Evolutionary conservation across 2,113 vertebrate genomes (phyloP).

Genomic region (Hymenochirus boettgeri): DNA sequence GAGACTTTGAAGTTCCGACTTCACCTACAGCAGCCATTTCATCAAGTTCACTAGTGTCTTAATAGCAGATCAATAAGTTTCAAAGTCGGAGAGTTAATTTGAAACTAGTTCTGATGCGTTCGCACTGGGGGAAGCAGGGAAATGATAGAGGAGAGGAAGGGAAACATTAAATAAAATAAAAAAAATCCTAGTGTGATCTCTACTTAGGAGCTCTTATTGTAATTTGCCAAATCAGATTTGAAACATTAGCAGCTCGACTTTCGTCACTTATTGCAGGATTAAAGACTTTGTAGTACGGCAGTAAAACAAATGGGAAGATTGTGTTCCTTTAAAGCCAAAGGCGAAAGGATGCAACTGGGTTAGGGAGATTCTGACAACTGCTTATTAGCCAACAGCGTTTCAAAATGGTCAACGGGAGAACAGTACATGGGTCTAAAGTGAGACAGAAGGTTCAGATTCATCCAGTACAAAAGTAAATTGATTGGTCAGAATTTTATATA

Average conservation of each 20-base stretch:
- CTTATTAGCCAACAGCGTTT: no score
- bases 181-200: conserved; percentile 24
- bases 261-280: conserved; percentile 2
- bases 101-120: conserved; percentile 96
- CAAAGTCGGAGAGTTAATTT: conserved; percentile 99
- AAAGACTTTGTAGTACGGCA: conserved; percentile 15
- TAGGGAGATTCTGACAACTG: no score
- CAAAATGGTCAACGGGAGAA: no score
- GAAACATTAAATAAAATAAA: conserved; percentile 6
- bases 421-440: no score
- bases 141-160: conserved; percentile 54
- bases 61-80: conserved; percentile 99
- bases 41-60: conserved; percentile 99
- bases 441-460: no score
- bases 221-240: conserved; percentile 21
- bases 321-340: background rate
- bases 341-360: background rate
- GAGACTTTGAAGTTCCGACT: conserved; percentile 97
- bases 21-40: conserved; percentile 99
- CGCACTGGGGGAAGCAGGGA: conserved; percentile 81
- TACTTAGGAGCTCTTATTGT: conserved; percentile 31
- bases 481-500: no score
- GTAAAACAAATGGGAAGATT: conserved; percentile 7
- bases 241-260: conserved; percentile 10
- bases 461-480: no score